Base-by-base conservation (phyloP, 1,140 invertebrate species). In the Cephus cinctus region DNA sequence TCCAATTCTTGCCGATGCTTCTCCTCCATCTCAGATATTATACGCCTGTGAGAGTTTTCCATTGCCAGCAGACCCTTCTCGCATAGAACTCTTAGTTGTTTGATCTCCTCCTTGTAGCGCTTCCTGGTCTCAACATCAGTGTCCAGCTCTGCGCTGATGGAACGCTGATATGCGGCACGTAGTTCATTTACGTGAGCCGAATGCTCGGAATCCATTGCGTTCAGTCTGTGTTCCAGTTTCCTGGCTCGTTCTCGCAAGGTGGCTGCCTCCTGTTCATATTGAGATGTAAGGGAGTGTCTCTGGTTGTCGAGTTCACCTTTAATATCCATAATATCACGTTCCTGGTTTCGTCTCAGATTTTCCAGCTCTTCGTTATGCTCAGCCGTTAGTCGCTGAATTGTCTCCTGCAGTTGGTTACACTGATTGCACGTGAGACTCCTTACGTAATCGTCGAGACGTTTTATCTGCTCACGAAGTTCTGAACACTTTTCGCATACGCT, bases 1-100 rank as follows among this genome's bases (percentile, higher is more conserved):
- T 86, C 83, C 18, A 89, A 59, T 67, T 95, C 91, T 46, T 84
- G 81, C 32, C 84, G 80, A 69, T 94, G 92, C 59, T 89, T 88
- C 59, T 92, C 88, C 59, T 92, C 87, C 73, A 94, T 80, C 61
- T 94, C 90, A 32, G 85, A 81, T 30, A 94, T 83, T 32, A 91
- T 86, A 38, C 90, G 80, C n/a, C 88, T 80, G 71, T 94, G 90
- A 54, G 90, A 92, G 62, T 87, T 89, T 69, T 94, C 91, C 88
- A 94, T 92, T 4, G 89, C 87, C 48, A 86, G 69, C 44, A 95
- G 75, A 5, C 91, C 91, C 64, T 92, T 92, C 65, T 93, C 90
- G 72, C 91, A 94, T 14, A 94, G 75, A 22, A 83, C 82, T 57
- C 86, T 83, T 23, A 94, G 74, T 69, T 93, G 89, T 67, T 93